These are phyloP conservation scores for Spilosoma lubricipeda DNA, from an alignment of 2,888 invertebrate genomes.

Conservation along the genomic window DNA sequence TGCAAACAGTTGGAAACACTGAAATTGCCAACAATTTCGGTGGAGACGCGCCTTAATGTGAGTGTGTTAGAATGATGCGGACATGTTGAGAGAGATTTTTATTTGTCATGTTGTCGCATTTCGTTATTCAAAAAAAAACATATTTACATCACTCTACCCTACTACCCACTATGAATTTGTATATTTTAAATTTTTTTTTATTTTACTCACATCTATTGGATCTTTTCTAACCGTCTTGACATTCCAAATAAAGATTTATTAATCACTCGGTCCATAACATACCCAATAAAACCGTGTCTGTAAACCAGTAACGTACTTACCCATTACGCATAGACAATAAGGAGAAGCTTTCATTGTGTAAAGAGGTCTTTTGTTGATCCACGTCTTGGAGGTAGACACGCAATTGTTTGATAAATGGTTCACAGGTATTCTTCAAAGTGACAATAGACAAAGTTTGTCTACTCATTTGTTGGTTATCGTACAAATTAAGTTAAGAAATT, in stretches of 20 bases:
- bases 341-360: constrained; percentile 30
- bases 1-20: too few species aligned
- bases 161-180: too few species aligned
- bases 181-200: too few species aligned
- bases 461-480: constrained; percentile 5
- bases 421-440: constrained; percentile 9
- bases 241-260: neutral
- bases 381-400: constrained; percentile 27
- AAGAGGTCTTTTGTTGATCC: constrained; percentile 26
- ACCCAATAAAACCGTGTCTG: constrained; percentile 20
- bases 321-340: constrained; percentile 33
- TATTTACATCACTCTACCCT: neutral
- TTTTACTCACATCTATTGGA: neutral
- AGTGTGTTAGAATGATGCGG: too few species aligned
- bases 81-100: too few species aligned
- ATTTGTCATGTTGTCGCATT: too few species aligned
- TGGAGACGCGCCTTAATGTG: too few species aligned
- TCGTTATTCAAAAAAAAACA: neutral
- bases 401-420: constrained; percentile 27
- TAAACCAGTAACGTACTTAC: constrained; percentile 20
- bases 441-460: constrained; percentile 3
- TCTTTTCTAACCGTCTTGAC: neutral
- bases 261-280: neutral
- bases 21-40: too few species aligned
- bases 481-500: constrained; percentile 4